phyloP scores from a whole-genome alignment of 2,888 invertebrate species.

The Drosophila hamatofila region DNA sequence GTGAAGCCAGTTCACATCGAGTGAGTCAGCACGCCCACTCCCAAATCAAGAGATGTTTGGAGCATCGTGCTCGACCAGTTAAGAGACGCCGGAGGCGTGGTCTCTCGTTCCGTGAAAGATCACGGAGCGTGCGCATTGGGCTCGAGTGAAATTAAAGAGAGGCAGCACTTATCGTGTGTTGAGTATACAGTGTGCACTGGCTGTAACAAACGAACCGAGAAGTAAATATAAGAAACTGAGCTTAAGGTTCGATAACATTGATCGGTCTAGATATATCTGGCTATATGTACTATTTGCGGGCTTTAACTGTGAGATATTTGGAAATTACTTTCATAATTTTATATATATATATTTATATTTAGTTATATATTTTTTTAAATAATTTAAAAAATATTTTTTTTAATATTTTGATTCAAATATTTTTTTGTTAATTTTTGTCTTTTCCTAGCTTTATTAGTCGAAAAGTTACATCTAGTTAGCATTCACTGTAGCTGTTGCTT shows the following conservation, averaged over 20 bases:
- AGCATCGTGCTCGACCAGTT: constrained; percentile 32
- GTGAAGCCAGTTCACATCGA: constrained; percentile 34
- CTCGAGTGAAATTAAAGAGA: constrained; percentile 6
- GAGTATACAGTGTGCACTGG: constrained; percentile 24
- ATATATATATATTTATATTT: no score
- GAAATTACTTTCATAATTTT: no score
- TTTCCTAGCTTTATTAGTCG: background rate
- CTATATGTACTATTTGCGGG: no score
- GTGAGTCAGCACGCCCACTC: constrained; percentile 55
- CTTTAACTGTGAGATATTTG: no score
- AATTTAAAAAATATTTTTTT: no score
- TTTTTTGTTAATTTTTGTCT: background rate
- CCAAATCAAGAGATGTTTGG: constrained; percentile 1
- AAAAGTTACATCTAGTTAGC: background rate
- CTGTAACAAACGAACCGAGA: background rate
- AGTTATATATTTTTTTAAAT: no score
- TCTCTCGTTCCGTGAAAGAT: background rate
- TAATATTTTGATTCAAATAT: background rate
- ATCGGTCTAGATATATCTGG: background rate
- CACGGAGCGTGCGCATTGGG: constrained; percentile 1
- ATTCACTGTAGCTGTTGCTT: background rate
- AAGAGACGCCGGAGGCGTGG: constrained; percentile 36
- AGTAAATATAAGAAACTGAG: background rate
- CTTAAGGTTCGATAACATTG: background rate
- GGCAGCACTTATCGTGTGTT: background rate